Percentiles rank a stretch among this genome's conserved stretches.
Evolutionary conservation across 2,888 invertebrate genomes (phyloP).

Genomic region (Tachina fera): DNA sequence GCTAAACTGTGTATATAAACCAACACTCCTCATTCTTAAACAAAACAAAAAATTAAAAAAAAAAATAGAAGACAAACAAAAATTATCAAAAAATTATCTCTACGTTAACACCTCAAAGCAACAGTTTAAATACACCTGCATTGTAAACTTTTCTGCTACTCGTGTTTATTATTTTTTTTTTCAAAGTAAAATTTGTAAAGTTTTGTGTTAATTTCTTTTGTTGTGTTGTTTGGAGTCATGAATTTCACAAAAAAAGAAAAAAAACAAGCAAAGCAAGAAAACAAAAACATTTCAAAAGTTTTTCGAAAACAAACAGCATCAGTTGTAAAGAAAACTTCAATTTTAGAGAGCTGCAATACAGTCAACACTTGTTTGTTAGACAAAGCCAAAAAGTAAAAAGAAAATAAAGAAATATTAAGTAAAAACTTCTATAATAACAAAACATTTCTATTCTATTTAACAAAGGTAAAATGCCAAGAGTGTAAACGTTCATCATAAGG

Average conservation of each 20-base stretch:
- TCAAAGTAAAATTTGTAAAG: slow-evolving; percentile 51
- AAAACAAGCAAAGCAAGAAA: slow-evolving; percentile 16
- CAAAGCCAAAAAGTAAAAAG: slow-evolving; percentile 3
- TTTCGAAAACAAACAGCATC: slow-evolving; percentile 50
- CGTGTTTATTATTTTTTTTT: slow-evolving; percentile 7
- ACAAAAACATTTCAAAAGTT: slow-evolving; percentile 27
- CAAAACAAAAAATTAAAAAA: neutral
- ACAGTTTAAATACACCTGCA: slow-evolving; percentile 64
- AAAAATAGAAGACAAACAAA: neutral
- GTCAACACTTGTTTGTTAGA: slow-evolving; percentile 68
- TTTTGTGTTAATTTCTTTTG: slow-evolving; percentile 70
- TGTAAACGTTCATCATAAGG: slow-evolving; percentile 13
- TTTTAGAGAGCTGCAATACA: slow-evolving; percentile 54
- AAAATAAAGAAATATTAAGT: slow-evolving; percentile 6
- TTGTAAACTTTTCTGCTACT: slow-evolving; percentile 36
- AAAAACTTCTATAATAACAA: slow-evolving; percentile 35
- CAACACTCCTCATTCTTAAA: neutral
- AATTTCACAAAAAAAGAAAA: slow-evolving; percentile 5
- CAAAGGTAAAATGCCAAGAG: slow-evolving; percentile 31
- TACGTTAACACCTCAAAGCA: slow-evolving; percentile 37
- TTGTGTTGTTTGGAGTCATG: slow-evolving; percentile 43
- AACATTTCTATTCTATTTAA: slow-evolving; percentile 28
- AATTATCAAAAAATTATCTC: slow-evolving; percentile 37
- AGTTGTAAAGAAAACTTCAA: slow-evolving; percentile 62
- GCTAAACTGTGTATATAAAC: neutral